A percentile compares a stretch with the other conserved stretches of the same genome.
Evolutionary conservation across 2,797 vertebrate species (phyloP).

Genomic region (Pitangus sulphuratus): DNA sequence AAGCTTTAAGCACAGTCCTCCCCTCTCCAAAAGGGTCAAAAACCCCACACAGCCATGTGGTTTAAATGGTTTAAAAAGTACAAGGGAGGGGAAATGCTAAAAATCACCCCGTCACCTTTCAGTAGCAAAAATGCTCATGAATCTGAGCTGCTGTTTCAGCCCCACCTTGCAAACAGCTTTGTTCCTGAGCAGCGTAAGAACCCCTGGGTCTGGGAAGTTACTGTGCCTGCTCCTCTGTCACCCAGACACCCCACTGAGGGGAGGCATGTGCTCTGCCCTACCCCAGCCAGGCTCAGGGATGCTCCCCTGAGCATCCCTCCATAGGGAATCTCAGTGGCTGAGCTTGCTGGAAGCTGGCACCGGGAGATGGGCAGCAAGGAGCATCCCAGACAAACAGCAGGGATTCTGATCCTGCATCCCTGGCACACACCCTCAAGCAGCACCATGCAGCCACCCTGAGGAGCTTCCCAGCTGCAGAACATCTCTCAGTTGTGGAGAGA

Average conservation of each 20-base stretch:
- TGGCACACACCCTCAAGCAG: accelerated
- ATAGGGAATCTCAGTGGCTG: not conserved
- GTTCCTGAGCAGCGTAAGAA: not conserved
- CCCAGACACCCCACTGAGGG: not conserved
- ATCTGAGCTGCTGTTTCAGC: not conserved
- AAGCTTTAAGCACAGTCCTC: not conserved
- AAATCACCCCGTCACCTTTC: not conserved
- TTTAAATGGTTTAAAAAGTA: not conserved
- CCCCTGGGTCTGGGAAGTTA: accelerated
- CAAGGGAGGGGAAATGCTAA: not conserved
- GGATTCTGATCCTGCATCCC: not conserved
- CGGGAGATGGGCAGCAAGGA: not conserved
- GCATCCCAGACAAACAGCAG: accelerated
- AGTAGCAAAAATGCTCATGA: not conserved
- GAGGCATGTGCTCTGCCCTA: not conserved
- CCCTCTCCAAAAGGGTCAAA: not conserved
- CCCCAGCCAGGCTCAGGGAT: not conserved
- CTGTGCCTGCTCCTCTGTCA: not conserved
- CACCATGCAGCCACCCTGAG: accelerated
- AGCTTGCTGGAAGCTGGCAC: not conserved
- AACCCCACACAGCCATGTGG: accelerated
- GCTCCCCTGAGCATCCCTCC: not conserved
- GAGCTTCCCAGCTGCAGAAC: not conserved
- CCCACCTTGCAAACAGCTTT: not conserved
- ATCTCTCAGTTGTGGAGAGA: not conserved